Percentiles rank a stretch among this genome's conserved stretches.
Conservation (phyloP, 2,888 invertebrate species). For the Rotaria magnacalcarata region DNA sequence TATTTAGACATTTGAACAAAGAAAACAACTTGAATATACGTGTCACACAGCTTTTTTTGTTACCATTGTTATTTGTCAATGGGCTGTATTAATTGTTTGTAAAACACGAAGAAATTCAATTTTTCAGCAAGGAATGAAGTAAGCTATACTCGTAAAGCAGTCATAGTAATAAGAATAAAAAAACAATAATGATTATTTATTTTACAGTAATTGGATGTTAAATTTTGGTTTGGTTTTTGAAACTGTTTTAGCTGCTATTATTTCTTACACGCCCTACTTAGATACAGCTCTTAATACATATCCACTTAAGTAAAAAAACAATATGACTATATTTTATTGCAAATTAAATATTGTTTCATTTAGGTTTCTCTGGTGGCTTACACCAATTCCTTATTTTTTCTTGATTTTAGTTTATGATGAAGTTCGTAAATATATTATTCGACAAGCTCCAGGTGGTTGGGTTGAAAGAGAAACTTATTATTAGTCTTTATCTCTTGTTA, state of each 20-base stretch:
- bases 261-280: constrained; percentile 59
- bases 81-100: constrained; percentile 48
- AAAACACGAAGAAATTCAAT: constrained; percentile 50
- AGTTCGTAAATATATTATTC: constrained; percentile 49
- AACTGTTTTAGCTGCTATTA: constrained; percentile 58
- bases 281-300: constrained; percentile 60
- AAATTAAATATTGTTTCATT: constrained; percentile 49
- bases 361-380: constrained; percentile 97
- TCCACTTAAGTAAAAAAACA: constrained; percentile 55
- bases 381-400: constrained; percentile 78
- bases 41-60: constrained; percentile 51
- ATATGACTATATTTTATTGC: not conserved
- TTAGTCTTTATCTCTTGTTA: constrained; percentile 37
- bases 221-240: constrained; percentile 60
- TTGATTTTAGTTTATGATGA: constrained; percentile 51
- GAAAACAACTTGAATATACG: constrained; percentile 50
- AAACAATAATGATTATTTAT: not conserved
- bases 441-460: constrained; percentile 50
- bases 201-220: constrained; percentile 57
- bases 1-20: constrained; percentile 49
- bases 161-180: no score
- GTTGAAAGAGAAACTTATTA: constrained; percentile 50
- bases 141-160: not conserved
- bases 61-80: constrained; percentile 50
- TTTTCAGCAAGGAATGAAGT: constrained; percentile 50